Evolutionary conservation across 1,140 invertebrate genomes (phyloP).

Genomic region (Drosophila eugracilis): DNA sequence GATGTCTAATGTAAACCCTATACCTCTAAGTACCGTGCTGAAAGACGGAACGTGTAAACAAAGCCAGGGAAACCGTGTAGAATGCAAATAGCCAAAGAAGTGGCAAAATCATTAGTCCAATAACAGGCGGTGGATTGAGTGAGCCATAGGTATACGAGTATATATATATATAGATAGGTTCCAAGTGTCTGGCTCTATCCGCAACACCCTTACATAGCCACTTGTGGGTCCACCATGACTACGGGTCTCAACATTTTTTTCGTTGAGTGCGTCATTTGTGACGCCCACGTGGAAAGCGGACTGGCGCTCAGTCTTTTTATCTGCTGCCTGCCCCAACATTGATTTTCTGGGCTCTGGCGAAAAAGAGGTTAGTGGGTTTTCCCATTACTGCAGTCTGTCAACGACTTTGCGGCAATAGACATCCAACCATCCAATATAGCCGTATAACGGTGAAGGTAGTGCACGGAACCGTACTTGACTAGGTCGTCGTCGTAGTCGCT

Average conservation of each 20-base stretch:
- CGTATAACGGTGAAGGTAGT: slow-evolving; percentile 53
- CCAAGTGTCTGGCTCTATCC: slow-evolving; percentile 18
- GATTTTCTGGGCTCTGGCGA: slow-evolving; percentile 37
- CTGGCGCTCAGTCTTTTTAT: slow-evolving; percentile 14
- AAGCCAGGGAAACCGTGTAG: slow-evolving; percentile 18
- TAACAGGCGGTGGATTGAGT: slow-evolving; percentile 31
- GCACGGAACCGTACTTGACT: slow-evolving; percentile 64
- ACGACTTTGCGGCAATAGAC: slow-evolving; percentile 40
- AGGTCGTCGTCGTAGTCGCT: slow-evolving; percentile 47
- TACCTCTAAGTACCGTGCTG: slow-evolving; percentile 1
- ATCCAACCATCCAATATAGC: background rate
- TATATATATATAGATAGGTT: too few relatives aligned
- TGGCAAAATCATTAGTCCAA: slow-evolving; percentile 39
- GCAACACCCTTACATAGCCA: background rate
- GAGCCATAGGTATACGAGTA: background rate
- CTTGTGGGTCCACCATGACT: slow-evolving; percentile 21
- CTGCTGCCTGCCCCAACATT: slow-evolving; percentile 42
- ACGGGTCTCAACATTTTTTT: slow-evolving; percentile 22
- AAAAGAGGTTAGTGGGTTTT: slow-evolving; percentile 55
- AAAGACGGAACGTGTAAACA: slow-evolving; percentile 29
- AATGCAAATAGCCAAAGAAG: slow-evolving; percentile 40
- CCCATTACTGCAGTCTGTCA: slow-evolving; percentile 45
- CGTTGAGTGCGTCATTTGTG: slow-evolving; percentile 28
- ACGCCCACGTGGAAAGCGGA: slow-evolving; percentile 27
- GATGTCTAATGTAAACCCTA: slow-evolving; percentile 5